These are phyloP conservation scores for Aleiodes sp. DNA, from an alignment of 1,140 invertebrate genomes.

Conservation along the genomic window DNA sequence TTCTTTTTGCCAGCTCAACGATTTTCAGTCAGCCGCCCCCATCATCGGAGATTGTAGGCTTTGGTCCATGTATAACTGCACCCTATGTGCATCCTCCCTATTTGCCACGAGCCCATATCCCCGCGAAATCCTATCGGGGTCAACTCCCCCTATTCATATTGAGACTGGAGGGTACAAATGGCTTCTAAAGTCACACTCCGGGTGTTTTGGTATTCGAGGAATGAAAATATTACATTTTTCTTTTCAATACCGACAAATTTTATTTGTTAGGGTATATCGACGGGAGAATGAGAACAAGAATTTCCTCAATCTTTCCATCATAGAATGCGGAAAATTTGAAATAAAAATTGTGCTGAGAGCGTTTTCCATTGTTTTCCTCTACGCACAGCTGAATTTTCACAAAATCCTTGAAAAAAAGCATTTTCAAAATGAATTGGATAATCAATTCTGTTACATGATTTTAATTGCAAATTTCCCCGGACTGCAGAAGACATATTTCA, in stretches of 20 bases:
- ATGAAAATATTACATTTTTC: not conserved
- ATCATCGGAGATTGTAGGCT: not conserved
- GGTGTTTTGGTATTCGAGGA: not conserved
- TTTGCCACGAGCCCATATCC: not conserved
- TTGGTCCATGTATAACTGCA: not conserved
- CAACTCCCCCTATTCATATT: not conserved
- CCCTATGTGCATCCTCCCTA: not conserved
- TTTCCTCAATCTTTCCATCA: too few species aligned
- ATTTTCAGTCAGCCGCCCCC: conserved; percentile 6
- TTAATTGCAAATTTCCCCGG: too few species aligned
- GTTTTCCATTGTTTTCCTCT: too few species aligned
- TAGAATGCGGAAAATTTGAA: too few species aligned
- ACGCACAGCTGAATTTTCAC: too few species aligned
- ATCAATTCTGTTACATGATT: too few species aligned
- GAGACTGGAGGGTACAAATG: not conserved
- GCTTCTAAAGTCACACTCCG: not conserved
- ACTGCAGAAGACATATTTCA: too few species aligned
- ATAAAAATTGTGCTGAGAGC: too few species aligned
- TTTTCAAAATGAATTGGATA: too few species aligned
- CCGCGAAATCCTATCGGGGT: not conserved
- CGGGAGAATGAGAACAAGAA: too few species aligned
- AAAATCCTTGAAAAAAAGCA: too few species aligned
- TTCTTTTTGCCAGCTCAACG: conserved; percentile 27
- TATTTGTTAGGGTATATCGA: too few species aligned
- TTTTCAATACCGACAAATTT: not conserved